Evolutionary conservation across 2,888 invertebrate genomes (phyloP), one percentile per base, ranked within the genome.

Genomic region (Octodonta nipae): DNA sequence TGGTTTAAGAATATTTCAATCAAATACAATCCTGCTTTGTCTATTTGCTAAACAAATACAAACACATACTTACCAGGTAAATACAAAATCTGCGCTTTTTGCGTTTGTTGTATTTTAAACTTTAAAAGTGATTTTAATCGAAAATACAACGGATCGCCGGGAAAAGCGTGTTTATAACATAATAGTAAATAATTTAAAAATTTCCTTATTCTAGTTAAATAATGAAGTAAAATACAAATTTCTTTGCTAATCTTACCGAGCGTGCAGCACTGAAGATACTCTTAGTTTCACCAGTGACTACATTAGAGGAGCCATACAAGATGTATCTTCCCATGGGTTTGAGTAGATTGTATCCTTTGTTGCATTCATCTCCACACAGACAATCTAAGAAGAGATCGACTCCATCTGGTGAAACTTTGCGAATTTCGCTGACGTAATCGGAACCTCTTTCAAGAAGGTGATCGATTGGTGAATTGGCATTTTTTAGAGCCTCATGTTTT

Each of bases 271-370:
- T 86, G 67, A 88, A 85, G 70, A 87, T 78, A 63, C 87, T 87
- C 66, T 85, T 86, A 8, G 85, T 86, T 66, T 88, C 87, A 42
- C 87, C 87, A 48, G 86, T 84, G 51, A 88, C 85, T 54, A 86
- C 79, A 65, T 84, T 86, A 39, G 85, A 81, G 43, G 85, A 80
- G 49, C 87, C 88, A 60, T 83, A 89, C 24, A 88, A 71, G 49
- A 88, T 75, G 62, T 88, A 88, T 64, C 78, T 77, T 52, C 88
- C 88, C 78, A 87, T 81, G 3, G 88, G 86, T 56, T 84, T 85
- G 43, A 88, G 69, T 22, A 88, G 70, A 33, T 70, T 70, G 55
- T 86, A 83, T 17, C 87, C 87, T 45, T 79, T 75, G 65, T 83
- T 85, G 61, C 83, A 83, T 56, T 88, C 87, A 51, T 88, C 87